phyloP scores from a whole-genome alignment of 2,888 invertebrate species.

The Lamellibrachia columna region DNA sequence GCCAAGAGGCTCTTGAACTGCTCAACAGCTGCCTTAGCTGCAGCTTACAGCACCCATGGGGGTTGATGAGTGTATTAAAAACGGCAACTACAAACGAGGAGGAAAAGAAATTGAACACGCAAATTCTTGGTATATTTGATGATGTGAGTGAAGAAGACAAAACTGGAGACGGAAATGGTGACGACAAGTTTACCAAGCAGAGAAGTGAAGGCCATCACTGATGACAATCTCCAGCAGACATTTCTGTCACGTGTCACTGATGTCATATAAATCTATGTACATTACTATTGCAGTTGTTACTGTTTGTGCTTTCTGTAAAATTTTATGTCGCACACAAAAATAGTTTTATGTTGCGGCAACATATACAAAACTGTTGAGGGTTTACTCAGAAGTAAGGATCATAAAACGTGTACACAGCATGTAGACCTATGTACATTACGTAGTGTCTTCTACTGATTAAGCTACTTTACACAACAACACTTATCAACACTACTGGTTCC shows the following conservation, averaged over 20 bases:
- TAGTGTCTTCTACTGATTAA: not conserved
- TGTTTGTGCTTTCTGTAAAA: not conserved
- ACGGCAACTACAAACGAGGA: not conserved
- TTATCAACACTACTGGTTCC: not conserved
- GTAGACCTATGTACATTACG: not conserved
- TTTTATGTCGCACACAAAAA: not conserved
- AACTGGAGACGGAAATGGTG: not conserved
- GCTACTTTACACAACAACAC: not conserved
- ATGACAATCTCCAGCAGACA: not conserved
- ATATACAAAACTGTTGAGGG: not conserved
- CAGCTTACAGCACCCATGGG: not conserved
- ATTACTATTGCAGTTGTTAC: not conserved
- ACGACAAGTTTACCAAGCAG: not conserved
- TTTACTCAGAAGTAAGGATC: not conserved
- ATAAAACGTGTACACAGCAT: not conserved
- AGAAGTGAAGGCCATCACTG: not conserved
- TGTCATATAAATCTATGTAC: not conserved
- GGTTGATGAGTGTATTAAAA: not conserved
- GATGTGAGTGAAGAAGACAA: not conserved
- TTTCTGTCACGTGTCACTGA: not conserved
- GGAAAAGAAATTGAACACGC: not conserved
- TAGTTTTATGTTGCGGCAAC: not conserved
- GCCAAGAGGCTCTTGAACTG: constrained; percentile 66
- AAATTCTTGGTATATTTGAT: not conserved
- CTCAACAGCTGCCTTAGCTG: not conserved